These are phyloP conservation scores for Caenorhabditis sp. DNA, from an alignment of 2,888 invertebrate genomes.

Conservation along the genomic window DNA sequence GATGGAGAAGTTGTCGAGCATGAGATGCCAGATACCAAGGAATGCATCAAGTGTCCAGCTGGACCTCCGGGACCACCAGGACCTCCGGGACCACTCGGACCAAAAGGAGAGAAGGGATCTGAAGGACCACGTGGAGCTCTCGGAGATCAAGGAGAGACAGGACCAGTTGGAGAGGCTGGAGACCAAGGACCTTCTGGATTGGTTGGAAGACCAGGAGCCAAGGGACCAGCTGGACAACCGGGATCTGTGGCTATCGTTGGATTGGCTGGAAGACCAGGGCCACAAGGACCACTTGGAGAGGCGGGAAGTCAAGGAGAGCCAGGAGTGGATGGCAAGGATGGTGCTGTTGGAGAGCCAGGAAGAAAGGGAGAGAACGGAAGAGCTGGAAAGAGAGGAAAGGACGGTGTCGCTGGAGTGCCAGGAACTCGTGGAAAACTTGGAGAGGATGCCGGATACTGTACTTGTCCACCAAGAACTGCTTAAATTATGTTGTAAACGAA, in stretches of 20 bases:
- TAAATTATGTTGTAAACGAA: slow-evolving; percentile 1
- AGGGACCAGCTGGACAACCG: slow-evolving; percentile 61
- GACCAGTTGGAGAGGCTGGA: slow-evolving; percentile 71
- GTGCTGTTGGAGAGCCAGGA: slow-evolving; percentile 61
- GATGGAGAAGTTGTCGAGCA: slow-evolving; percentile 59
- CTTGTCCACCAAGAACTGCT: slow-evolving; percentile 64
- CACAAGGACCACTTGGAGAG: slow-evolving; percentile 67
- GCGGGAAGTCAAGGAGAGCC: slow-evolving; percentile 52
- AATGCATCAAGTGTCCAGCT: slow-evolving; percentile 77
- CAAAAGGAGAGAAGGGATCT: slow-evolving; percentile 75
- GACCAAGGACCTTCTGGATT: slow-evolving; percentile 66
- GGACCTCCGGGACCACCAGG: slow-evolving; percentile 78
- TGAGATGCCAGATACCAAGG: slow-evolving; percentile 61
- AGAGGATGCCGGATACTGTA: slow-evolving; percentile 66
- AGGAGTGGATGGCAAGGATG: slow-evolving; percentile 63
- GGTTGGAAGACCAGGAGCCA: slow-evolving; percentile 51
- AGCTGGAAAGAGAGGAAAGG: slow-evolving; percentile 61
- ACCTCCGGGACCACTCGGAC: slow-evolving; percentile 75
- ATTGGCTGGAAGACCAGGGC: slow-evolving; percentile 63
- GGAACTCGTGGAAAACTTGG: slow-evolving; percentile 66
- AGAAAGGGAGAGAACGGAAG: slow-evolving; percentile 66
- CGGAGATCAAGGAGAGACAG: slow-evolving; percentile 75
- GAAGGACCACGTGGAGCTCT: slow-evolving; percentile 73
- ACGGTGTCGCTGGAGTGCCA: slow-evolving; percentile 62
- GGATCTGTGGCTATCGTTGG: slow-evolving; percentile 70